Evolutionary conservation across 2,113 vertebrate genomes (phyloP).

Genomic region (Sinocyclocheilus anshuiensis): DNA sequence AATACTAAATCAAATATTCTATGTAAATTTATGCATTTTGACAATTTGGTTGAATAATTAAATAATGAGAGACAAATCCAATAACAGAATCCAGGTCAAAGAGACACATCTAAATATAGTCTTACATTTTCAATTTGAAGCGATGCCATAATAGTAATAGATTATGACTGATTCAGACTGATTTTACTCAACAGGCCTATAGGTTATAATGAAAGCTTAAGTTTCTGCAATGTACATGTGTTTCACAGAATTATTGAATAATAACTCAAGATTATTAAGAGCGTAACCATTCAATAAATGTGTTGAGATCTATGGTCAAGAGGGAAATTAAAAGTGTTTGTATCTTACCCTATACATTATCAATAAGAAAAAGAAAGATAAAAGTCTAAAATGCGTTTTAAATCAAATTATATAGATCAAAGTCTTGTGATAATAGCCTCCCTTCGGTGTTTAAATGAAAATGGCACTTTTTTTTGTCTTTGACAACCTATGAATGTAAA

Average conservation of each 20-base stretch:
- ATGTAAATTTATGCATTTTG: conserved; percentile 4
- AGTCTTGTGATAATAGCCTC: neutral
- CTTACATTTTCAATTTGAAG: neutral
- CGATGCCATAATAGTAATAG: neutral
- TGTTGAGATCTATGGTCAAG: neutral
- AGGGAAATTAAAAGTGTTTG: neutral
- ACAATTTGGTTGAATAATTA: conserved; percentile 1
- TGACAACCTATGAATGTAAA: neutral
- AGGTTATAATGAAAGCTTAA: neutral
- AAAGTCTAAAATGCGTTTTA: neutral
- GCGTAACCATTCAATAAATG: neutral
- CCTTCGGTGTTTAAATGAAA: neutral
- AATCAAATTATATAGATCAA: neutral
- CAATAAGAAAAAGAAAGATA: neutral
- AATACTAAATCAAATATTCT: neutral
- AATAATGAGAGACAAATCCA: neutral
- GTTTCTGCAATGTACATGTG: neutral
- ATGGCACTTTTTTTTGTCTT: neutral
- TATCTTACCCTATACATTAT: neutral
- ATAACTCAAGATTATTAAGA: neutral
- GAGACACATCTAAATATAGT: neutral
- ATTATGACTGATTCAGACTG: neutral
- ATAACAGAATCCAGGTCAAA: neutral
- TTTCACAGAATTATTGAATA: conserved; percentile 4
- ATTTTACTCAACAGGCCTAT: neutral